These are phyloP conservation scores for Thryonomys swinderianus DNA, from an alignment of 2,113 vertebrate species.

Conservation along the genomic window DNA sequence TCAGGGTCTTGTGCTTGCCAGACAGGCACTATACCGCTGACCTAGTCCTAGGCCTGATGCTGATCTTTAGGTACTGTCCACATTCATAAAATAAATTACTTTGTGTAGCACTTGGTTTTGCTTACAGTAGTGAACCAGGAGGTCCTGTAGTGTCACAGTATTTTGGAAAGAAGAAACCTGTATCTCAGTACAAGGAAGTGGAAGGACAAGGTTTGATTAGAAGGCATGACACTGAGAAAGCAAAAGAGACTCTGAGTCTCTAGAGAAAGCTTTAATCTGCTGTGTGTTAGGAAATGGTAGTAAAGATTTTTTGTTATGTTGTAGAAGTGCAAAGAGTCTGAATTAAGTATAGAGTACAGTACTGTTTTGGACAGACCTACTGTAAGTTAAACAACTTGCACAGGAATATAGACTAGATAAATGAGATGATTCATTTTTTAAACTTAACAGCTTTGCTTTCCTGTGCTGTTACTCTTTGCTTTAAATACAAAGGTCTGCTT, in stretches of 20 bases:
- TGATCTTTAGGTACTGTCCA: neutral
- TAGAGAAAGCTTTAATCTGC: neutral
- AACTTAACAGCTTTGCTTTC: conserved; percentile 21
- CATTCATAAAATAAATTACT: neutral
- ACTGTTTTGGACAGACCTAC: neutral
- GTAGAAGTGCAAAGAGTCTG: neutral
- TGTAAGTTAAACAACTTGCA: neutral
- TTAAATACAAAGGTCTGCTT: conserved; percentile 34
- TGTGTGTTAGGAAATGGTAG: neutral
- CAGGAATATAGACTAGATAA: conserved; percentile 21
- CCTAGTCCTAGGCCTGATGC: too few relatives aligned
- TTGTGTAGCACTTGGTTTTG: neutral
- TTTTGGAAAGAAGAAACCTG: conserved; percentile 49
- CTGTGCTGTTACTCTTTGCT: conserved; percentile 11
- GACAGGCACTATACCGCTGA: too few relatives aligned
- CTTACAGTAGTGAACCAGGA: neutral
- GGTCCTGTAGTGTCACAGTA: neutral
- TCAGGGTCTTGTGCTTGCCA: too few relatives aligned
- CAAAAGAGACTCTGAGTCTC: neutral
- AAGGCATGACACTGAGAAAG: neutral
- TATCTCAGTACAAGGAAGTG: neutral
- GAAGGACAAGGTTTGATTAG: neutral
- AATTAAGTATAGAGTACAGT: neutral
- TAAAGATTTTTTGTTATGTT: neutral
- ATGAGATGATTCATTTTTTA: neutral